Evolutionary conservation across 2,113 vertebrate species (phyloP).

Genomic region (Xyliphius kryptos): DNA sequence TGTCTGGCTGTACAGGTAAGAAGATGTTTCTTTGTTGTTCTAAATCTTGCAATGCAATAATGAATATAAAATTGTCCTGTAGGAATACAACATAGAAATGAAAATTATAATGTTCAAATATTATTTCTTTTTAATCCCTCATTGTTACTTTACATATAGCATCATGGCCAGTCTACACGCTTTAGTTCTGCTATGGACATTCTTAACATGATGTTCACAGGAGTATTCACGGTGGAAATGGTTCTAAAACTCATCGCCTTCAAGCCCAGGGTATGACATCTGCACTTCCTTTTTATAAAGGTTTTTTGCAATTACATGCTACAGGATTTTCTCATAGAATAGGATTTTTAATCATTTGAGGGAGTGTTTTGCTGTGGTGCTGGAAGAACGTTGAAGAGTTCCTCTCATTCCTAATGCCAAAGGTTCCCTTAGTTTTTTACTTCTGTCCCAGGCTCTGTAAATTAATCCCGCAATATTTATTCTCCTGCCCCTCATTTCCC

Average conservation of each 20-base stretch:
- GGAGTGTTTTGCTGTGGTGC: not conserved
- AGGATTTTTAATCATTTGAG: not conserved
- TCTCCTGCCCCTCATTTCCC: constrained; percentile 57
- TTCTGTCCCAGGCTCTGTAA: constrained; percentile 5
- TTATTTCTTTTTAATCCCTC: no score
- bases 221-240: constrained; percentile 98
- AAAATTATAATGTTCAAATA: not conserved
- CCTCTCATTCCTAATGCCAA: not conserved
- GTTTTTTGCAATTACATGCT: not conserved
- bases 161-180: constrained; percentile 88
- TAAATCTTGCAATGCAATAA: not conserved
- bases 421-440: not conserved
- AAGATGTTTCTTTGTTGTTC: not conserved
- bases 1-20: constrained; percentile 97
- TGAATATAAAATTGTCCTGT: not conserved
- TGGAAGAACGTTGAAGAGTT: constrained; percentile 1
- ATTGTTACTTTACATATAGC: no score
- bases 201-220: constrained; percentile 98
- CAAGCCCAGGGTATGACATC: constrained; percentile 87
- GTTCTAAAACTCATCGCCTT: constrained; percentile 95
- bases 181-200: constrained; percentile 97
- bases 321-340: no score
- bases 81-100: not conserved
- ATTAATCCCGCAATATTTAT: constrained; percentile 14
- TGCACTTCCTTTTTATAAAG: not conserved